Evolutionary conservation across 92 coral and sea anemone genomes (phyloP), one percentile per base, ranked within the genome.

Genomic region (Zoanthus gigantus): DNA sequence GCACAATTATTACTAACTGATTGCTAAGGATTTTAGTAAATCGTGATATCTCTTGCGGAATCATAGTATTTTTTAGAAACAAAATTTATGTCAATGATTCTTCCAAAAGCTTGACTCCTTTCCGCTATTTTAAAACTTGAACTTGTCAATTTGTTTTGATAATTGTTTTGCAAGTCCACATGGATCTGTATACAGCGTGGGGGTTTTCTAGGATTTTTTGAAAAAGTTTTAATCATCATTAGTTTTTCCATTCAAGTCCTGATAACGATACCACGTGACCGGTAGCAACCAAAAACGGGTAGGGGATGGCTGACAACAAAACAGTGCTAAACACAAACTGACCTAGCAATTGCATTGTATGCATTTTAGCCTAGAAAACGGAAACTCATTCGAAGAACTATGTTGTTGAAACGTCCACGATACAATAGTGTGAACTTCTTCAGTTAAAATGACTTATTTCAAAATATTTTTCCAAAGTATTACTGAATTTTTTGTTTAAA

Each of bases 251-350:
- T 14, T 15, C 15, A 58, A 5, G 65, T 4, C 65, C 65, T 18
- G 65, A 58, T 58, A 58, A 58, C 65, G n/a, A 15, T 16, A 14
- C 65, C 65, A 58, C 65, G 65, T 88, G 83, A 56, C 83, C 80
- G 28, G 83, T 87, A 80, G 75, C 82, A 54, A 23, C 15, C 32
- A 58, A 37, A 58, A 58, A 58, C 65, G n/a, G 65, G 65, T 14
- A 17, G 80, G 71, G 79, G 42, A 37, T 4, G 42, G 42, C 42
- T 37, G 42, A 37, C 42, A 37, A 37, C 42, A 37, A 37, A 37
- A 37, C 42, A 37, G 42, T 4, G 42, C 42, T 37, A 37, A 37
- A 37, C 42, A 37, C 42, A 37, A 37, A 37, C 42, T 37, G 42
- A 2, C 42, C 42, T 37, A 37, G 42, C 42, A 37, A 37, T 2